These are phyloP conservation scores for Nanorana parkeri DNA, from an alignment of 2,113 vertebrate species.

Conservation along the genomic window DNA sequence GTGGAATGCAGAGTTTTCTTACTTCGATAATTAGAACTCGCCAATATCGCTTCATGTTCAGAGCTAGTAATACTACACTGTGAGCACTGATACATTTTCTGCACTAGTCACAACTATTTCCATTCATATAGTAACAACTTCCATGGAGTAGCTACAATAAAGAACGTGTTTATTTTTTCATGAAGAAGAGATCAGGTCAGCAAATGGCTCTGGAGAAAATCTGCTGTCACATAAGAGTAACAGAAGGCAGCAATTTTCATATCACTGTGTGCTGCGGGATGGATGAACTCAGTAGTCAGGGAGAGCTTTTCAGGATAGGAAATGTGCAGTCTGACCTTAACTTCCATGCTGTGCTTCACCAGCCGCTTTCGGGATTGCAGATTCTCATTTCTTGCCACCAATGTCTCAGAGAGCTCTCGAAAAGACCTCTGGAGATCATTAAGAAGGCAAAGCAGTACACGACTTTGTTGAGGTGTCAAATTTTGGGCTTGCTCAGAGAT, in stretches of 20 bases:
- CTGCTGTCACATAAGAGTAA: background rate
- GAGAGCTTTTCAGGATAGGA: background rate
- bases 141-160: too few relatives aligned
- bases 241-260: background rate
- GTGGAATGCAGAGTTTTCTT: too few relatives aligned
- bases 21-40: too few relatives aligned
- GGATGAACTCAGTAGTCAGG: background rate
- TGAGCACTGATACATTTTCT: too few relatives aligned
- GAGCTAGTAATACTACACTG: too few relatives aligned
- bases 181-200: background rate
- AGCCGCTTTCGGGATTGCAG: slow-evolving; percentile 74
- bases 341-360: slow-evolving; percentile 67
- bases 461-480: slow-evolving; percentile 84
- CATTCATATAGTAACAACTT: too few relatives aligned
- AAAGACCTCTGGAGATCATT: slow-evolving; percentile 86
- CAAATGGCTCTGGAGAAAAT: background rate
- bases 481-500: slow-evolving; percentile 89
- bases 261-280: too few relatives aligned
- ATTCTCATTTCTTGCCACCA: slow-evolving; percentile 70
- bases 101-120: too few relatives aligned
- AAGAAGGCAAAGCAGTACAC: slow-evolving; percentile 81
- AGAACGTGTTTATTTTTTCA: too few relatives aligned
- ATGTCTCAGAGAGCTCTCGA: slow-evolving; percentile 73
- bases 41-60: too few relatives aligned
- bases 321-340: slow-evolving; percentile 66